phyloP scores from a whole-genome alignment of 1,140 invertebrate species.

The Nephotettix cincticeps region DNA sequence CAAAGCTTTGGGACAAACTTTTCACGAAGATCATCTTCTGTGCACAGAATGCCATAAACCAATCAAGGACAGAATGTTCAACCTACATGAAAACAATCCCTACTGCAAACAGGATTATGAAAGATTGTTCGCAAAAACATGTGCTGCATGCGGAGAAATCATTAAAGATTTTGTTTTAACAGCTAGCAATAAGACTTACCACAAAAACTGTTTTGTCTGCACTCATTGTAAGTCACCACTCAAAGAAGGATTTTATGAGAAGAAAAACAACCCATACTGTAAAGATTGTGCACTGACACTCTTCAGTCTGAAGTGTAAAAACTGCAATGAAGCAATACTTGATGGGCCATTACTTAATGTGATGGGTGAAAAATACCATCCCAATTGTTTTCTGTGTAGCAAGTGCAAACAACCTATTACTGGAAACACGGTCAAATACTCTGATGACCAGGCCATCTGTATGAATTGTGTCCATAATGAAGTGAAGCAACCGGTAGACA shows the following conservation, averaged over 20 bases:
- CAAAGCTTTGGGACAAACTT: not conserved
- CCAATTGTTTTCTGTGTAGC: not conserved
- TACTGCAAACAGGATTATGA: not conserved
- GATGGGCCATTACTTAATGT: not conserved
- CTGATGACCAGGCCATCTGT: not conserved
- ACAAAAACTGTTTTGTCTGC: not conserved
- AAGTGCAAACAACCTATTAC: not conserved
- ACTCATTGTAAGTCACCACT: not conserved
- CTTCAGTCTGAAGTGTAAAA: not conserved
- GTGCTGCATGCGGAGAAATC: not conserved
- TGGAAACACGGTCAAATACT: not conserved
- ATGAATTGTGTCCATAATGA: too few species aligned
- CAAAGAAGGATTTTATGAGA: not conserved
- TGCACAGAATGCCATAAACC: not conserved
- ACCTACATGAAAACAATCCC: not conserved
- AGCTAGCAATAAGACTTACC: not conserved
- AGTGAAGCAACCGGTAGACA: too few species aligned
- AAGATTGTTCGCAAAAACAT: not conserved
- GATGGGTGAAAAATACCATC: not conserved
- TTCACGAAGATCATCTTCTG: not conserved
- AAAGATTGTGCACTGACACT: constrained; percentile 36
- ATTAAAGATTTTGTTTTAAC: not conserved
- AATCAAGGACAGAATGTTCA: not conserved
- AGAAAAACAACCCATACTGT: not conserved
- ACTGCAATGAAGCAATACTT: not conserved